Evolutionary conservation across 2,888 invertebrate genomes (phyloP), one percentile per base, ranked within the genome.

Genomic region (Phytoseiulus persimilis): DNA sequence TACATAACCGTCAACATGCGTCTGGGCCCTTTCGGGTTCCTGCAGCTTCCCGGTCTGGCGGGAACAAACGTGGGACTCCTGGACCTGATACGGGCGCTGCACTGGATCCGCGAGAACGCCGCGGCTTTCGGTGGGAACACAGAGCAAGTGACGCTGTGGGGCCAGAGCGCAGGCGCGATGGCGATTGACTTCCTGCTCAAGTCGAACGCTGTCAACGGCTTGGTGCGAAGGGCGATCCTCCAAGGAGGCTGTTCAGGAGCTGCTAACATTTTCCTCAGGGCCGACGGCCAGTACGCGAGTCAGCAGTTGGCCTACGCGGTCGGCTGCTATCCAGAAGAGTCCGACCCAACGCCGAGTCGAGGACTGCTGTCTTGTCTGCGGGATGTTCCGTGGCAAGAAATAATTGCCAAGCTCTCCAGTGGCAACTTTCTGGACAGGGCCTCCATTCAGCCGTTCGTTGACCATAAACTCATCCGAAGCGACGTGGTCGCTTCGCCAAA

Each of bases 1-100:
- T 87, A 32, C 87, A 33, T 87, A 32, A 32, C 87, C 2, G 9
- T 87, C 28, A 87, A 87, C 33, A 87, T 87, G 87, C 5, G 87
- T 31, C 31, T 87, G 32, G 87, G 33, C 28, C 33, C 39, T 23
- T 18, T 87, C 18, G 87, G 87, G 14, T 87, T 32, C 9, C 32
- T 87, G 11, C 28, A 87, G 11, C n/a, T 87, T 9, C 39, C 32
- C n/a, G 33, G 28, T 45, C 39, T 45, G 23, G 5, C 45, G 39
- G 45, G 9, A 9, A n/a, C 87, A 0, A 87, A 87, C 33, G 39
- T 87, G 6, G 87, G 83, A 14, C 31, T 83, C 32, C 28, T 32
- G 6, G 83, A 83, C 31, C 6, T 83, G 2, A 1, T 83, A 23
- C 28, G 45, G 18, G 87, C 87, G 32, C 0, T 87, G 23, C 87